phyloP scores from a whole-genome alignment of 2,888 invertebrate species.

The Clistopyga incitator region DNA sequence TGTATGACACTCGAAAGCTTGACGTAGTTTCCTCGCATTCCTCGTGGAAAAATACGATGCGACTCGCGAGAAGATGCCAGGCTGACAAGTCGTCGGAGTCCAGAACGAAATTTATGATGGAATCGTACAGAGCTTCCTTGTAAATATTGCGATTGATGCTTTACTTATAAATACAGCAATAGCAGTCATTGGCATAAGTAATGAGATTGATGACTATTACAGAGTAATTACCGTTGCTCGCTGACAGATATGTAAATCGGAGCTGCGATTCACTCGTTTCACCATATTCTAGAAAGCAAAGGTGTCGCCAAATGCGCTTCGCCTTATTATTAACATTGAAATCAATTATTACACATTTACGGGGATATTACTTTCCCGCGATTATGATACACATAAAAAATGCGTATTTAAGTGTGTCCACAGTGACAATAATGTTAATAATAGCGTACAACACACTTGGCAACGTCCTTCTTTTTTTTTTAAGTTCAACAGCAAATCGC shows the following conservation, averaged over 20 bases:
- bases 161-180: background rate
- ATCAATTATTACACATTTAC: too few relatives aligned
- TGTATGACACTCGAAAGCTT: background rate
- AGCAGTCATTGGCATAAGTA: constrained; percentile 12
- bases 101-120: background rate
- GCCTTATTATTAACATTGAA: too few relatives aligned
- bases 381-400: too few relatives aligned
- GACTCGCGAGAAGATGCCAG: background rate
- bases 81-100: constrained; percentile 5
- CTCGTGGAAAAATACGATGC: background rate
- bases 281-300: too few relatives aligned
- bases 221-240: background rate
- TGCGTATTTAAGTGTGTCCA: too few relatives aligned
- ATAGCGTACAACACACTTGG: too few relatives aligned
- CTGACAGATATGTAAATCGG: constrained; percentile 3
- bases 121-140: constrained; percentile 1
- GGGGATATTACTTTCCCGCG: too few relatives aligned
- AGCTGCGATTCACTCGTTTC: background rate
- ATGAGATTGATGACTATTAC: constrained; percentile 10
- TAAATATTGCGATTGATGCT: constrained; percentile 1
- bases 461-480: too few relatives aligned
- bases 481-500: background rate
- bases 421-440: too few relatives aligned
- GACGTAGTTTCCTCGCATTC: background rate
- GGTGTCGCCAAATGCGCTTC: too few relatives aligned